phyloP scores from a whole-genome alignment of 2,113 vertebrate species.

The Rynchops niger region DNA sequence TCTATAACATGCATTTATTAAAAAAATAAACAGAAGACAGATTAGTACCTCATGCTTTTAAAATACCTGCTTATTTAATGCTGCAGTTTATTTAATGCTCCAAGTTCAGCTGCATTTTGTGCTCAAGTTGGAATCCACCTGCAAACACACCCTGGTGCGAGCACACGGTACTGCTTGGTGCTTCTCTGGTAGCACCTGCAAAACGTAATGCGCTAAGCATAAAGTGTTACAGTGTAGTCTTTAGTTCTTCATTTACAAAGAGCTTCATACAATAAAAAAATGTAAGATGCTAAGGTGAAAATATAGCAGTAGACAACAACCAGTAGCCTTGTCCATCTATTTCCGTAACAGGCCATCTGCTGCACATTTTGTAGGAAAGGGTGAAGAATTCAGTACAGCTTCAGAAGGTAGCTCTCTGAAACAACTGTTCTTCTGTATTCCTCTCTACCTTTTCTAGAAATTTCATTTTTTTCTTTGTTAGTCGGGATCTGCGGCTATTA shows the following conservation, averaged over 20 bases:
- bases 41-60: neutral
- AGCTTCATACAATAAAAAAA: neutral
- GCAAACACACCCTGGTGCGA: neutral
- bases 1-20: neutral
- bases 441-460: neutral
- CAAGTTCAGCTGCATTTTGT: neutral
- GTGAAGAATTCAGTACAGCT: neutral
- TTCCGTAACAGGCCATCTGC: neutral
- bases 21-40: neutral
- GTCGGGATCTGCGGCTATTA: neutral
- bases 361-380: neutral
- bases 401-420: neutral
- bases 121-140: neutral
- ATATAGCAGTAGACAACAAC: neutral
- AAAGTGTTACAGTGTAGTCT: accelerated
- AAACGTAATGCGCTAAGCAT: neutral
- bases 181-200: neutral
- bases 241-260: neutral
- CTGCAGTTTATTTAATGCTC: neutral
- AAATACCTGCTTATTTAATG: neutral
- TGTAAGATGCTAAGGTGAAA: neutral
- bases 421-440: neutral
- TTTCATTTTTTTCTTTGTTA: neutral
- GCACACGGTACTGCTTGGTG: accelerated
- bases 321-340: neutral